Evolutionary conservation across 1,140 invertebrate genomes (phyloP), one percentile per base, ranked within the genome.

Genomic region (Gonioctena quinquepunctata): DNA sequence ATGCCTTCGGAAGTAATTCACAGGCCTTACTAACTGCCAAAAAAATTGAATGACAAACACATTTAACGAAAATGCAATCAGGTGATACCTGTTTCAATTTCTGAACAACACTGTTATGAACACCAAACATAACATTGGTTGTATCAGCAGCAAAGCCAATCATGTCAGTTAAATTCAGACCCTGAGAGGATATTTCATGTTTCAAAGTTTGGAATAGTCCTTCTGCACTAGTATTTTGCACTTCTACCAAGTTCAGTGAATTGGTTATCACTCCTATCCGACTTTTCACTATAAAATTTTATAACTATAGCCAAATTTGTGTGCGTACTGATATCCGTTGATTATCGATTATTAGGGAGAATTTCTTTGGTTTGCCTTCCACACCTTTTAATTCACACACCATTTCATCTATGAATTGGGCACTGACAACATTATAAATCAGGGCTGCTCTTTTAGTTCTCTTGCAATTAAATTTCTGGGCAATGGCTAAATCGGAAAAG

Each of bases 1-100:
- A 75, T 7, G n/a, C 27, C 18, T 50, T 21, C 8, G 81, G 83
- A 13, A 84, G 66, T 63, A 59, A 48, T 73, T 81, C 80, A 54
- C 78, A 82, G 76, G 57, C 57, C 8, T 60, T n/a, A 25, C 57
- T 60, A n/a, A 60, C 57, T 60, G 57, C 57, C 19, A 60, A 60
- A 19, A 23, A 8, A 8, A 56, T 68, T 2, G 72, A 76, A 70
- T 78, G 70, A 33, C 72, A 67, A 59, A 78, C 8, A 72, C 73
- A 75, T 26, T 75, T 75, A 25, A 76, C 60, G 26, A 76, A 78
- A 21, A 76, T 61, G 63, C 75, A 76, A 50, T 76, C 25, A 7
- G 68, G 66, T 71, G 73, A 75, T 3, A 73, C 22, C 26, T 73
- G 0, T n/a, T 27, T 69, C 49, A 78, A 76, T 73, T 75, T 76